Evolutionary conservation across 2,113 vertebrate genomes (phyloP), one percentile per base, ranked within the genome.

Genomic region (human): DNA sequence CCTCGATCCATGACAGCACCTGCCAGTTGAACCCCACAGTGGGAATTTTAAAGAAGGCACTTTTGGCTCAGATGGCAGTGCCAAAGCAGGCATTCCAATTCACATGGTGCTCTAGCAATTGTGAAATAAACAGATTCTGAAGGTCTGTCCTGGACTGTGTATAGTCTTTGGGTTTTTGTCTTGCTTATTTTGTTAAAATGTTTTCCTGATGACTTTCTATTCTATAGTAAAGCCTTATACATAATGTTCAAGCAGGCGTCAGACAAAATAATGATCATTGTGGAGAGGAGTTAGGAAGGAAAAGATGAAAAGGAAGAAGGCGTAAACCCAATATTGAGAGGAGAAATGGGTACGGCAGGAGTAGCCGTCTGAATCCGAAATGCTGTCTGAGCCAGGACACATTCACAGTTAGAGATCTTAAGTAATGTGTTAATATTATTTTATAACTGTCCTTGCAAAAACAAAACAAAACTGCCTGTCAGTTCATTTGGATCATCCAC

Each of bases 401-500:
- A 0, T 32, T 16, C 38, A 32, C 55, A 14, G 38, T 59, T 72
- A 48, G 17, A 81, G 70, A 66, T 72, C 86, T 59, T 82, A 23
- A 91, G 64, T 18, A 76, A 68, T 25, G 10, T 23, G 14, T 79
- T 90, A 18, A 50, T 43, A 25, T 6, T 55, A 38, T 78, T 97
- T 96, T 96, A 38, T 94, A 97, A 89, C 73, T 76, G 76, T 92
- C 86, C 92, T 87, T 88, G 79, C 75, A 22, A 66, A 84, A 92
- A 81, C 43, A 64, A 48, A 57, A 40, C 32, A 64, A 80, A 64
- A 43, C 43, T 68, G 61, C 80, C 92, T 97, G 89, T 98, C 95
- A 94, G 48, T 70, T 82, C 86, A 73, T 68, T 8, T 81, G 84
- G 84, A 40, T 96, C 88, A 79, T 90, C 96, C 90, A 64, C 95